Evolutionary conservation across 2,113 vertebrate genomes (phyloP).

Genomic region (Spea multiplicata): DNA sequence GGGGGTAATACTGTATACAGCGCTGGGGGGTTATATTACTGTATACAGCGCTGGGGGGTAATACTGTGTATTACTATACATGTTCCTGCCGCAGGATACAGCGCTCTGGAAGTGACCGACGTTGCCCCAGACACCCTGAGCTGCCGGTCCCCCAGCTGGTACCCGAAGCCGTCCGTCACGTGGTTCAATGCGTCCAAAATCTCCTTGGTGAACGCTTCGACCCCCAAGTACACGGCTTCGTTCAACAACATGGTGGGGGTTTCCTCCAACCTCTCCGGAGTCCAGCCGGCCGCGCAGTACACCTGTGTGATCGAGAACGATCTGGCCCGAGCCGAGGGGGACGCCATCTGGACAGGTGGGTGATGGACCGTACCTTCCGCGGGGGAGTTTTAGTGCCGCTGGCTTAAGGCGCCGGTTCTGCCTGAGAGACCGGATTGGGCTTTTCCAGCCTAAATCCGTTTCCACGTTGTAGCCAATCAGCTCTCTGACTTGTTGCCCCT

Average conservation of each 20-base stretch:
- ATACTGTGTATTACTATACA: too few relatives aligned
- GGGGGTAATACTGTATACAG: too few relatives aligned
- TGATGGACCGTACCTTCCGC: background rate
- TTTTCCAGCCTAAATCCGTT: too few relatives aligned
- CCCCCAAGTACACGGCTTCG: conserved; percentile 58
- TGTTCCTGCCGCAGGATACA: conserved; percentile 58
- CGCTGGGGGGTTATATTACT: too few relatives aligned
- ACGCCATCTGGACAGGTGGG: conserved; percentile 64
- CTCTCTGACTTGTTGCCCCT: too few relatives aligned
- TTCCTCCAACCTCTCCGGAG: conserved; percentile 57
- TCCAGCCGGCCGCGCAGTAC: conserved; percentile 59
- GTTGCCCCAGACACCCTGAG: conserved; percentile 47
- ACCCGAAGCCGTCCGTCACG: conserved; percentile 55
- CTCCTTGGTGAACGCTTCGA: conserved; percentile 50
- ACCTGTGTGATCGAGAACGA: conserved; percentile 64
- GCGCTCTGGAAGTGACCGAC: conserved; percentile 53
- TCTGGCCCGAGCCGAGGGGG: conserved; percentile 61
- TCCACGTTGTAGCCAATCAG: too few relatives aligned
- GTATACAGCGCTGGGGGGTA: too few relatives aligned
- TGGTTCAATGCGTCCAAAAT: conserved; percentile 53
- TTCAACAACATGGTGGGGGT: conserved; percentile 60
- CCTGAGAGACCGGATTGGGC: too few relatives aligned
- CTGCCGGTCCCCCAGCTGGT: conserved; percentile 59
- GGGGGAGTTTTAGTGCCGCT: too few relatives aligned
- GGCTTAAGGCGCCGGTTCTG: too few relatives aligned